Percentiles rank a stretch among this genome's conserved stretches.
Conservation (phyloP, 2,113 vertebrate genomes). For the Spilogale gracilis region DNA sequence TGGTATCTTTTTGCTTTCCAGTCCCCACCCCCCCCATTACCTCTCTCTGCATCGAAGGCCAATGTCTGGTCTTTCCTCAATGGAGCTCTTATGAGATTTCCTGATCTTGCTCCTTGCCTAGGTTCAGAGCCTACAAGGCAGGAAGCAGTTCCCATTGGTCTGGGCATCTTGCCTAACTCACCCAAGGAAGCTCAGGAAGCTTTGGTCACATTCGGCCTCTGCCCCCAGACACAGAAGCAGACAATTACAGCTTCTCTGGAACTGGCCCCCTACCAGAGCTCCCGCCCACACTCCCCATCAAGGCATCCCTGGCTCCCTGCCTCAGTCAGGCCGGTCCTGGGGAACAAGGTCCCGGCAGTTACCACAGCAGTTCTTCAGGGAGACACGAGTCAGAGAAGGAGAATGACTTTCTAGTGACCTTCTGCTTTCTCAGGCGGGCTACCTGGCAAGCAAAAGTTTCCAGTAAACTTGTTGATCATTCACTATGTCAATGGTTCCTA, state of each 20-base stretch:
- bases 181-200: constrained; percentile 35
- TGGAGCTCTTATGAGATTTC: background rate
- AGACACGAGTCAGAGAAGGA: background rate
- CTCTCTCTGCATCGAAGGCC: constrained; percentile 24
- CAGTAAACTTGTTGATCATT: background rate
- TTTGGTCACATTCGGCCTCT: constrained; percentile 15
- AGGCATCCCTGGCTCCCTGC: background rate
- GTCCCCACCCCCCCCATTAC: background rate
- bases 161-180: constrained; percentile 61
- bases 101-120: background rate
- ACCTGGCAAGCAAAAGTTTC: background rate
- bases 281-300: constrained; percentile 10
- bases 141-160: constrained; percentile 44
- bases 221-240: constrained; percentile 61
- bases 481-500: background rate
- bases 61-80: background rate
- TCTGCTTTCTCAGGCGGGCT: background rate
- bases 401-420: background rate
- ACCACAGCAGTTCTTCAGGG: background rate
- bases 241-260: constrained; percentile 65
- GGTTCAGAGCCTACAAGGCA: background rate
- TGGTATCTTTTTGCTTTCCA: constrained; percentile 71
- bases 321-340: background rate
- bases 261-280: background rate
- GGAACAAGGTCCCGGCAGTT: background rate